A percentile compares a stretch with the other conserved stretches of the same genome.
Conservation (phyloP, 35 echinoderm and acorn worm genomes). For the Amphiura filiformis region DNA sequence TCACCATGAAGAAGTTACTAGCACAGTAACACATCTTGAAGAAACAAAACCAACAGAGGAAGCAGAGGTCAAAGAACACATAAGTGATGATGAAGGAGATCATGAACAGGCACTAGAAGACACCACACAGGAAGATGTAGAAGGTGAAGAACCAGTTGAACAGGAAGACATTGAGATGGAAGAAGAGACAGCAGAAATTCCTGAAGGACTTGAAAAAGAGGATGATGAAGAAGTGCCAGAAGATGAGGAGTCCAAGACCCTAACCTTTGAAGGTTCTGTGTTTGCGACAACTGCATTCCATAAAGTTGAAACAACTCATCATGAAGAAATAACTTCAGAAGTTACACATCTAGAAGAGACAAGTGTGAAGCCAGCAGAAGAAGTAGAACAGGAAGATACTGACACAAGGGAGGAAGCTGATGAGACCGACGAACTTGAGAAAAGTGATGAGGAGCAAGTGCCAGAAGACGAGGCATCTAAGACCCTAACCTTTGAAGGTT, state of each 20-base stretch:
- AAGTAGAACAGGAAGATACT: background rate
- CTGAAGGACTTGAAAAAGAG: background rate
- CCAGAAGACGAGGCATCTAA: background rate
- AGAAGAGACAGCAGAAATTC: background rate
- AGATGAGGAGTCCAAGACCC: background rate
- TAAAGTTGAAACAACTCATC: background rate
- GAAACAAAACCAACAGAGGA: too few species aligned
- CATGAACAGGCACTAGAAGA: background rate
- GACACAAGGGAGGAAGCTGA: background rate
- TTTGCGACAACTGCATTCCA: background rate
- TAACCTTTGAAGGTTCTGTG: background rate
- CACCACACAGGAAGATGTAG: background rate
- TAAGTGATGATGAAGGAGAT: too few species aligned
- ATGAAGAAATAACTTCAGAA: too few species aligned
- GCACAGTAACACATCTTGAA: too few species aligned
- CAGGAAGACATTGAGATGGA: background rate
- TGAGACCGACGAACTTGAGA: background rate
- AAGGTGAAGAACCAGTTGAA: background rate
- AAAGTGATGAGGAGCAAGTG: background rate
- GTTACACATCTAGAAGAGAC: background rate
- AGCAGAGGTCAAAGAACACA: too few species aligned
- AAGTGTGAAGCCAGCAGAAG: background rate
- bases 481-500: background rate
- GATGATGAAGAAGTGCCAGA: background rate
- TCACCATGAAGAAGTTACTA: background rate